Evolutionary conservation across 2,888 invertebrate species (phyloP), one percentile per base, ranked within the genome.

Genomic region (Sceliomorpha sp.): DNA sequence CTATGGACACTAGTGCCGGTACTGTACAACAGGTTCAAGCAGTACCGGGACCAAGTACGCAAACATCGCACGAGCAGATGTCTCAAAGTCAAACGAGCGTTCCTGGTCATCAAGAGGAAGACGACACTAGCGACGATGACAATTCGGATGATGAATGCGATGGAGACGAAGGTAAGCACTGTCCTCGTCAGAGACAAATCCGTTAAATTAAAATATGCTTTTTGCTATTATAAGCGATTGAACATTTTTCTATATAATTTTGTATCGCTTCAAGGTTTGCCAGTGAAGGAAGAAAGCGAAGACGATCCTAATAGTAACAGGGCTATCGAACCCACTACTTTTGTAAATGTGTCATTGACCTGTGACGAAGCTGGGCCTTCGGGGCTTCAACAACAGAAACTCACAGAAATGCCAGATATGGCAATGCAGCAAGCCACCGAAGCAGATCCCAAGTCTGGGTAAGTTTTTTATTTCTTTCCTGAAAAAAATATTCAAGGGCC

Each of bases 321-420:
- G 80, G 75, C 76, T 1, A 78, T 88, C 13, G 88, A 88, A 67
- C 82, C 85, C 17, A 82, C 87, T 10, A 83, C 88, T 0, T 88
- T 86, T 68, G 88, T 88, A 6, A 87, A 86, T 66, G 88, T 88
- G 9, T 80, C 86, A 3, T 40, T 88, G 45, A 80, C 86, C 0
- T 87, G 88, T 34, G 88, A 88, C 20, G 88, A 88, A 51, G 88
- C 88, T 2, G 88, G 88, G 39, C 88, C 88, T 0, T 88, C 88
- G 0, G 88, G 88, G 12, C 75, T 88, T n/a, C 88, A 88, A 39
- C 88, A 88, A 48, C 87, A 88, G 55, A 87, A 87, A 62, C 79
- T 86, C 6, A 37, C 82, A 7, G 87, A 88, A 15, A 81, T 88
- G 56, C 76, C 87, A 15, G 87, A 88, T 58, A 83, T 88, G 70